Conservation (phyloP, 2,888 invertebrate genomes). For the Drosophila neotestacea region DNA sequence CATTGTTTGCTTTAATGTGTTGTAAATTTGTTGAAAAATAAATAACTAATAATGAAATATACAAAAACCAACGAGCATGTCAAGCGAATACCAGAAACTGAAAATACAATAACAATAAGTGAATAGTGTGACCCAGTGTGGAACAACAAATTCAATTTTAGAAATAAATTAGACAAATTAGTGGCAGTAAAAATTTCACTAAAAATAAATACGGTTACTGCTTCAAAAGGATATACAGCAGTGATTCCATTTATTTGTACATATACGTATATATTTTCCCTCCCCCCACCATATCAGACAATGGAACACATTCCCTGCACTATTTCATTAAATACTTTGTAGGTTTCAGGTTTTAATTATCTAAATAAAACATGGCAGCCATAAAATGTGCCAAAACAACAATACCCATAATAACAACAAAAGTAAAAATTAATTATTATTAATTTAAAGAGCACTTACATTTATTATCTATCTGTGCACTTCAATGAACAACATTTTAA, state of each 20-base stretch:
- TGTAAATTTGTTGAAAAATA: constrained; percentile 31
- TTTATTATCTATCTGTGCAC: constrained; percentile 15
- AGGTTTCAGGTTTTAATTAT: neutral
- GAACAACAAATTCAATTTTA: constrained; percentile 25
- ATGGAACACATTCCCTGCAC: constrained; percentile 1
- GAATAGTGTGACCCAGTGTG: neutral
- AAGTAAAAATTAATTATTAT: neutral
- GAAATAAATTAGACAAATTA: constrained; percentile 49
- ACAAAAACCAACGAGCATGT: constrained; percentile 17
- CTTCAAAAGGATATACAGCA: neutral
- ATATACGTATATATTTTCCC: no score
- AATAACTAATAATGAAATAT: constrained; percentile 47
- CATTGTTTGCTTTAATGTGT: neutral
- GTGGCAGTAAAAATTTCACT: constrained; percentile 39
- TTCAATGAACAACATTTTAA: neutral
- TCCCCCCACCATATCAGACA: neutral
- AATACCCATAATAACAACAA: neutral
- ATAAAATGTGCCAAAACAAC: neutral
- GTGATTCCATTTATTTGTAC: neutral
- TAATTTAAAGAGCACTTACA: constrained; percentile 3
- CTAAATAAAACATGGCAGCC: neutral
- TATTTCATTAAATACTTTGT: neutral
- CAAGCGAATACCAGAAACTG: constrained; percentile 5
- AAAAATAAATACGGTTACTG: constrained; percentile 10
- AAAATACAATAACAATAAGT: constrained; percentile 16